Percentiles rank a stretch among this genome's conserved stretches.
phyloP scores from a whole-genome alignment of 2,797 vertebrate genomes.

The Stomatorhinus walkeri region DNA sequence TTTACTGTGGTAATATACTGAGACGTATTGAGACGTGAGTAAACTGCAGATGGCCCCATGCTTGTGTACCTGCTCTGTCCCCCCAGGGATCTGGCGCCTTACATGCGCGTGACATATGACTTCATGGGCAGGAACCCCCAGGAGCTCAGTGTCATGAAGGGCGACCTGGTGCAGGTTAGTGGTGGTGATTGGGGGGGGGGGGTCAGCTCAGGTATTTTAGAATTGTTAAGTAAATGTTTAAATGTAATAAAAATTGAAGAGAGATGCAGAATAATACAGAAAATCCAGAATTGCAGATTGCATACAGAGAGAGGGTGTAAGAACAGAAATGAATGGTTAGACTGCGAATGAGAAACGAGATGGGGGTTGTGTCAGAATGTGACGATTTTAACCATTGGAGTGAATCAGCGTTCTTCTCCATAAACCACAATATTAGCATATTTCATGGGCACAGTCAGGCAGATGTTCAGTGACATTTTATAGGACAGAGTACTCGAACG shows the following conservation, averaged over 20 bases:
- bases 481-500: background rate
- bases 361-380: background rate
- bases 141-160: slow-evolving; percentile 72
- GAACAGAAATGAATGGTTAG: too few species aligned
- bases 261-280: background rate
- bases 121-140: slow-evolving; percentile 71
- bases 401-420: background rate
- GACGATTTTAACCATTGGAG: background rate
- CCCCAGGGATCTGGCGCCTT: slow-evolving; percentile 24
- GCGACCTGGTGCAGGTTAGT: slow-evolving; percentile 72
- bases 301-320: background rate
- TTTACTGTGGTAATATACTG: background rate
- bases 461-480: background rate
- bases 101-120: slow-evolving; percentile 65
- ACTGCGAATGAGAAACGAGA: background rate
- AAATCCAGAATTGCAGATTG: background rate
- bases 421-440: background rate
- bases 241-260: background rate
- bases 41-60: background rate
- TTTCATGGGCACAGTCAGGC: background rate
- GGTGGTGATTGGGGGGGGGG: too few species aligned
- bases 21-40: background rate
- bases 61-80: slow-evolving; percentile 29
- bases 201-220: background rate
- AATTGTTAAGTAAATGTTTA: background rate